phyloP scores from a whole-genome alignment of 1,140 invertebrate species.

The Vanessa tameamea region DNA sequence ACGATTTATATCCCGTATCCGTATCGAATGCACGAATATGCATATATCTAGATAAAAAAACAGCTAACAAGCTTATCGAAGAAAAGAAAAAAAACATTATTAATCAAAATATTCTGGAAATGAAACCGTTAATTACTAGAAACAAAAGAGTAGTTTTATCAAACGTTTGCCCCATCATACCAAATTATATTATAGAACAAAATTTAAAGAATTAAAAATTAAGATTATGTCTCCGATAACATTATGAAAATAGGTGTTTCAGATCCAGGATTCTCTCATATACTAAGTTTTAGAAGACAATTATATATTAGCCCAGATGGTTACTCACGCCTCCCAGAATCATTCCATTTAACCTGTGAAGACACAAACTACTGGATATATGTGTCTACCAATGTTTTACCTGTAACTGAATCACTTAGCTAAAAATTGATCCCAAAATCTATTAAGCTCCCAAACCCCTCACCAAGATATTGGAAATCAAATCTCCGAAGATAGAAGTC shows the following conservation, averaged over 20 bases:
- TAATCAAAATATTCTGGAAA: conserved; percentile 25
- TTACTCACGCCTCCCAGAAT: background rate
- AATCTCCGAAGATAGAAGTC: background rate
- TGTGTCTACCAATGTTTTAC: conserved; percentile 20
- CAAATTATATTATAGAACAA: conserved; percentile 35
- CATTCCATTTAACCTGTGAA: conserved; percentile 14
- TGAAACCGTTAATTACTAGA: conserved; percentile 39
- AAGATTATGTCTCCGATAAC: conserved; percentile 30
- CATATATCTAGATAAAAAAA: conserved; percentile 12
- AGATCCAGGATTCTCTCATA: conserved; percentile 34
- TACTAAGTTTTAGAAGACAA: conserved; percentile 19
- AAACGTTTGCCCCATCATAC: conserved; percentile 21
- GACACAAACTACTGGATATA: background rate
- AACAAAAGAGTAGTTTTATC: conserved; percentile 44
- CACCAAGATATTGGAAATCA: background rate
- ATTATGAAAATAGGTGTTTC: conserved; percentile 34
- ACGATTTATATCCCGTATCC: conserved; percentile 35
- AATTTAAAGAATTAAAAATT: conserved; percentile 19
- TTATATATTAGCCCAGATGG: background rate
- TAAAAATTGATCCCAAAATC: conserved; percentile 31
- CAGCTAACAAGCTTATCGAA: conserved; percentile 23
- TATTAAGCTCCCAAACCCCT: background rate
- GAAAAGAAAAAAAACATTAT: conserved; percentile 22
- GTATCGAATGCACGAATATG: conserved; percentile 28
- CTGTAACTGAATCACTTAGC: conserved; percentile 31